Evolutionary conservation across 1,140 invertebrate species (phyloP).

Genomic region (Drosophila seguyi): DNA sequence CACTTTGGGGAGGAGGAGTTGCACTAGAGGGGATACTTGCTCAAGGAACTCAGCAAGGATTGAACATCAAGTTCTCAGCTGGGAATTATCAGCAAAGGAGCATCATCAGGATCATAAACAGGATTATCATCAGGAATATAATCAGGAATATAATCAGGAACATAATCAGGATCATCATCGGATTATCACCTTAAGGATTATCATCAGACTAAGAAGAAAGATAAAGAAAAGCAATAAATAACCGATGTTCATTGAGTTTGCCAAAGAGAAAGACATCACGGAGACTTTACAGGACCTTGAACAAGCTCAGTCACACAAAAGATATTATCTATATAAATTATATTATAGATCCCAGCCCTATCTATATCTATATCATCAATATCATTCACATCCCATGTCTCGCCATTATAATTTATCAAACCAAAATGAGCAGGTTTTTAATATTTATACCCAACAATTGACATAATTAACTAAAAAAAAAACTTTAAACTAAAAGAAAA

Average conservation of each 20-base stretch:
- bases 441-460: conserved; percentile 3
- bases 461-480: conserved; percentile 2
- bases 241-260: not conserved
- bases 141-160: not conserved
- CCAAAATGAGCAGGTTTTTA: conserved; percentile 12
- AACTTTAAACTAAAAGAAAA: no score
- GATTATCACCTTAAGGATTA: not conserved
- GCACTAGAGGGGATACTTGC: conserved; percentile 8
- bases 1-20: conserved; percentile 70
- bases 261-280: conserved; percentile 4
- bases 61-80: not conserved
- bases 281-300: not conserved
- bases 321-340: not conserved
- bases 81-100: not conserved
- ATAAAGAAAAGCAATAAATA: not conserved
- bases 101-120: not conserved
- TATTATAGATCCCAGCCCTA: not conserved
- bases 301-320: not conserved
- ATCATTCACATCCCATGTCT: not conserved
- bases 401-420: conserved; percentile 1
- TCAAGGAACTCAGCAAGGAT: not conserved
- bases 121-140: not conserved
- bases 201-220: not conserved
- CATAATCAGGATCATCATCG: not conserved
- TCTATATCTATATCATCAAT: conserved; percentile 1